Base-by-base conservation (phyloP, 2,888 invertebrate genomes). In the Meghimatium bilineatum region DNA sequence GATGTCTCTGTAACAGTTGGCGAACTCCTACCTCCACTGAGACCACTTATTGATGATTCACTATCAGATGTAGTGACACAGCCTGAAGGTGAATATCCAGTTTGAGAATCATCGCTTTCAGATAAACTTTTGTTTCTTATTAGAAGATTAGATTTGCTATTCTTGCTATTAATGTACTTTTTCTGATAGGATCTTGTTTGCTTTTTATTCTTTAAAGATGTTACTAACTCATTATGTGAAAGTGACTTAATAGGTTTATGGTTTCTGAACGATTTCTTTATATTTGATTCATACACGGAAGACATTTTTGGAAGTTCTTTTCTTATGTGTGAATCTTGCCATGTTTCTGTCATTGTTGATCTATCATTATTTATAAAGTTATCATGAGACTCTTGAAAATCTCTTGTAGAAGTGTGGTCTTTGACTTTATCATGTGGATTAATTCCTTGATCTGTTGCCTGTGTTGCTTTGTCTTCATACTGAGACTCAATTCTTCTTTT, bases 401-500 rank as follows among this genome's bases (percentile, higher is more conserved):
- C 56, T 56, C 2, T 3, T 56, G 56, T 56, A 56, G 56, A 56
- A 3, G 8, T 23, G n/a, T n/a, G n/a, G 17, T 14, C 56, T 14
- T 14, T 10, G 6, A 56, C 17, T 23, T 56, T 56, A 23, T 20
- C 56, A 17, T 14, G 6, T 56, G 17, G 17, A 12, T n/a, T n/a
- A 26, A 49, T n/a, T n/a, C 52, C 5, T 3, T 26, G 20, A 20
- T 67, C 38, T 63, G 32, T 77, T 36, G 67, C 44, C 72, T 80
- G 80, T 23, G 80, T 80, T n/a, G 32, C 71, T 36, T 60, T 71
- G 52, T 80, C 80, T 0, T 72, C 80, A 29, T 80, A 80, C 20
- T 69, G 38, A 20, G 69, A 69, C 49, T 20, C 49, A 36, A 56
- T 20, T 14, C 20, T 56, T 12, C 2, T 23, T n/a, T n/a, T n/a